phyloP scores from a whole-genome alignment of 2,113 vertebrate genomes.

The Eurypyga helias region DNA sequence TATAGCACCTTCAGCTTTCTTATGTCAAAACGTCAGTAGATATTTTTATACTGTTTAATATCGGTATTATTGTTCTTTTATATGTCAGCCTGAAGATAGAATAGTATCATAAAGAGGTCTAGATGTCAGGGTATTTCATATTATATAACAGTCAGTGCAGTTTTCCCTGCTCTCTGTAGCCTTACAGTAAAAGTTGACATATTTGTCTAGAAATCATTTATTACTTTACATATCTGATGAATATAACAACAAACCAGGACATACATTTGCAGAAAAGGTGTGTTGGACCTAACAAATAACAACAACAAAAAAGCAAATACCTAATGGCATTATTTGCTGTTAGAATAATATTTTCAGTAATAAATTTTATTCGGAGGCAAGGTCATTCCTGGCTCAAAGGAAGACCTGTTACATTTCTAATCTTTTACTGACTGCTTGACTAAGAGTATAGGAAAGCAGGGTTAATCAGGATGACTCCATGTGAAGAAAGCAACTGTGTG shows the following conservation, averaged over 20 bases:
- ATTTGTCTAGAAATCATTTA: not conserved
- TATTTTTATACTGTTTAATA: conserved; percentile 21
- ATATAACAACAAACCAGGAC: not conserved
- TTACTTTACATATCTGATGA: not conserved
- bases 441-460: not conserved
- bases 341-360: not conserved
- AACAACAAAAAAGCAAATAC: not conserved
- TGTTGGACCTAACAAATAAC: not conserved
- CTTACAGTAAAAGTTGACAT: not conserved
- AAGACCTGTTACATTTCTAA: not conserved
- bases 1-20: conserved; percentile 21
- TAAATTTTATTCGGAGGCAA: not conserved
- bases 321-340: not conserved
- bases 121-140: conserved; percentile 44
- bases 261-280: not conserved
- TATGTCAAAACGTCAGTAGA: not conserved
- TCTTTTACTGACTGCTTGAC: not conserved
- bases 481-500: not conserved
- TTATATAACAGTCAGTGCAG: not conserved
- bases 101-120: not conserved
- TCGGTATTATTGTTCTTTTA: not conserved
- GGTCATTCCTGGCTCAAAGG: not conserved
- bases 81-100: conserved; percentile 21
- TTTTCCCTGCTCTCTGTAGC: not conserved
- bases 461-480: not conserved